Base-by-base conservation (phyloP, 2,113 vertebrate species). In the Pangasianodon gigas region DNA sequence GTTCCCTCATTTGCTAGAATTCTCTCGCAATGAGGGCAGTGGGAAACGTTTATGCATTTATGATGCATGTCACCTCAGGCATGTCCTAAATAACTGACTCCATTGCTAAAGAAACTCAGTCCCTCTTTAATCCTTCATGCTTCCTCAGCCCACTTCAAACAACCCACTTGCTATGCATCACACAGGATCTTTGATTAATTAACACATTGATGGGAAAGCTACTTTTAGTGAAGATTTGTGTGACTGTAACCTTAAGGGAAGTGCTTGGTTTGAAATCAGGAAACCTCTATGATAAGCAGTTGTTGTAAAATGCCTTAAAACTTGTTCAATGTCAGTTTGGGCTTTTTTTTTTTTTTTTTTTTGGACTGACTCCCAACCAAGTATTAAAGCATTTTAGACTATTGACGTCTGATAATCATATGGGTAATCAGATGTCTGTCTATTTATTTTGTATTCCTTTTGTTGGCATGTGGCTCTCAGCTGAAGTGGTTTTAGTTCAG, bases 61-160 rank as follows among this genome's bases (percentile, higher is more conserved):
- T 86, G 60, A 69, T 89, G 89, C 89, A 89, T 86, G 89, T 89
- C 11, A 80, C 46, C 89, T 52, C 58, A 80, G 60, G 84, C 75
- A 85, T 89, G 84, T 86, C 19, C 58, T 46, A 10, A 86, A 86
- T 86, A 86, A 89, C 89, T 79, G 83, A 79, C 83, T 85, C 51
- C 1, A 56, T 21, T 77, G n/a, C 51, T 26, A 56, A 86, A 46
- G 67, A 56, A 54, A 62, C 82, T 89, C 41, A 11, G 18, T 71
- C 51, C 32, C n/a, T 85, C 32, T 85, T 80, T 89, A 86, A 86
- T 85, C 84, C 56, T 51, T 37, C 32, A 29, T 80, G 32, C 56
- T 75, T 86, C 74, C 58, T 60, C 56, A 85, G 44, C 71, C 56
- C 16, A 77, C 16, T 83, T 7, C 32, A 56, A 71, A 44, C 48